Conservation (phyloP, 2,888 invertebrate species). For the Synergus itoensis region DNA sequence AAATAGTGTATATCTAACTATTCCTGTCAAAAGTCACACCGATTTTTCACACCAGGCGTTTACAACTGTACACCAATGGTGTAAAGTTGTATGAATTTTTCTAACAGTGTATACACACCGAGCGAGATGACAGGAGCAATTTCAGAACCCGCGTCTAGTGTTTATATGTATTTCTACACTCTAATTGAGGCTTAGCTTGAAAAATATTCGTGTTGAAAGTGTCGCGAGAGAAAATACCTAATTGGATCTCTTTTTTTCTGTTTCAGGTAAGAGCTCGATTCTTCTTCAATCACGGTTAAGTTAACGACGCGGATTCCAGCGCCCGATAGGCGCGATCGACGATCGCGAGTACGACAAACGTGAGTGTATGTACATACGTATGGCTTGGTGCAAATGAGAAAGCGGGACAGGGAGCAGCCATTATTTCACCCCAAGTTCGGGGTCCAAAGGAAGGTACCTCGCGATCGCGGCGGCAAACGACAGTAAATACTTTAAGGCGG, state of each 20-base stretch:
- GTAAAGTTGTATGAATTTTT: too few species aligned
- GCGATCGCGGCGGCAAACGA: slow-evolving; percentile 50
- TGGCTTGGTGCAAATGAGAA: slow-evolving; percentile 49
- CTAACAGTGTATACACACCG: too few species aligned
- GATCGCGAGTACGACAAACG: slow-evolving; percentile 27
- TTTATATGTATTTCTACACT: neutral
- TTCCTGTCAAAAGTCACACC: too few species aligned
- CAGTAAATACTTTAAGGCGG: slow-evolving; percentile 73
- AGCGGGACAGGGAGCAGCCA: slow-evolving; percentile 52
- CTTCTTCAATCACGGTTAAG: slow-evolving; percentile 39
- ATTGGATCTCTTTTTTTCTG: slow-evolving; percentile 41
- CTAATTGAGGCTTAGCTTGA: neutral
- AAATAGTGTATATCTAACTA: too few species aligned
- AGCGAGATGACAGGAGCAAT: neutral
- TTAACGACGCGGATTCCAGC: slow-evolving; percentile 18
- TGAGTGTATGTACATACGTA: slow-evolving; percentile 24
- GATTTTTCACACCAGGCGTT: too few species aligned
- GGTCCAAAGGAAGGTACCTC: slow-evolving; percentile 47
- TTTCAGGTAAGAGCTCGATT: slow-evolving; percentile 45
- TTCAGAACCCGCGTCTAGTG: neutral
- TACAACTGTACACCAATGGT: too few species aligned
- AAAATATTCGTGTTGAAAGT: slow-evolving; percentile 7
- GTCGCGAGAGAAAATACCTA: slow-evolving; percentile 7
- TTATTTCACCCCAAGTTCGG: slow-evolving; percentile 52
- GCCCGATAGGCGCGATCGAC: slow-evolving; percentile 32